Percentiles rank a stretch among this genome's conserved stretches.
Conservation (phyloP, 2,113 vertebrate species). For the Gila orcuttii region DNA sequence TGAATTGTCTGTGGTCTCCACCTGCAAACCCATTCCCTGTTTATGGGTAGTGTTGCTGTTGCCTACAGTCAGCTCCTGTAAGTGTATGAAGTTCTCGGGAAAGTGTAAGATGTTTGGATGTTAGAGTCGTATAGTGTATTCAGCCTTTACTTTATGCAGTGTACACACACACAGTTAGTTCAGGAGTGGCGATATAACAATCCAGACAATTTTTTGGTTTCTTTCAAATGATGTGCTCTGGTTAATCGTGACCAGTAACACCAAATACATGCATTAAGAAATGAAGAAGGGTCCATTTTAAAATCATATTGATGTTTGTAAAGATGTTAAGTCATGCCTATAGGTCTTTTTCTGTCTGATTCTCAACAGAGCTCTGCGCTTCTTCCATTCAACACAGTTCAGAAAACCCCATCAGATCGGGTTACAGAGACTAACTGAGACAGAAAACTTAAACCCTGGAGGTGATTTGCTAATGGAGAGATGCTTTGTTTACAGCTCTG, state of each 20-base stretch:
- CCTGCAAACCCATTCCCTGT: too few relatives aligned
- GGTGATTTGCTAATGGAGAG: not conserved
- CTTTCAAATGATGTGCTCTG: not conserved
- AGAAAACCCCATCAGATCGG: not conserved
- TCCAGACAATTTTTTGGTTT: not conserved
- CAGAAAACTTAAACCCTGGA: not conserved
- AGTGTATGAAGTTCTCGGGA: too few relatives aligned
- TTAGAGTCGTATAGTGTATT: not conserved
- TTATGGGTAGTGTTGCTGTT: too few relatives aligned
- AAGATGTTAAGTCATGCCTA: not conserved
- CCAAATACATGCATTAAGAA: not conserved
- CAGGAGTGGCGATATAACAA: too few relatives aligned
- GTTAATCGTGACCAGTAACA: not conserved
- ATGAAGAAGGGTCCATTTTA: not conserved
- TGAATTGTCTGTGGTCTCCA: too few relatives aligned
- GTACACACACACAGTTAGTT: too few relatives aligned
- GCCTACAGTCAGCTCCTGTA: too few relatives aligned
- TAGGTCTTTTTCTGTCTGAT: not conserved
- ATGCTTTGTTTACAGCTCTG: not conserved
- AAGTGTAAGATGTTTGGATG: not conserved
- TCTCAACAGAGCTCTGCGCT: not conserved
- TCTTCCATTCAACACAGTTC: not conserved
- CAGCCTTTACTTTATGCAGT: not conserved
- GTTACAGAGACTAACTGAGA: not conserved
- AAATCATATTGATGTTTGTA: not conserved